phyloP scores from a whole-genome alignment of 2,797 vertebrate genomes.

The Hylomyscus alleni region DNA sequence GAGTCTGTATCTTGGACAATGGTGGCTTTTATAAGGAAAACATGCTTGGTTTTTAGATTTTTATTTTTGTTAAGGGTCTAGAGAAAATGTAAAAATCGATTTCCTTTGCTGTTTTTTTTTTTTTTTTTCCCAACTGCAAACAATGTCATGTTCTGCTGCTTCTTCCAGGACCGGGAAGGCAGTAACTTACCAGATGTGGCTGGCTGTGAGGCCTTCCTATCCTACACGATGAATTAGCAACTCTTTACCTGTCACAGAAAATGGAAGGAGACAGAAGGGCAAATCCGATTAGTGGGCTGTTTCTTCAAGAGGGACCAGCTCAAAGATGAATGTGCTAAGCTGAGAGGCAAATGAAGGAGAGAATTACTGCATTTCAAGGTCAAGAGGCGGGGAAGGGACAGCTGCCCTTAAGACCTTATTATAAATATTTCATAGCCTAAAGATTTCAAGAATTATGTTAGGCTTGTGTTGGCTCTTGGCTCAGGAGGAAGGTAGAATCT shows the following conservation, averaged over 20 bases:
- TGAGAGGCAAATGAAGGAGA: neutral
- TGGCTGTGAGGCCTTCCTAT: slow-evolving; percentile 76
- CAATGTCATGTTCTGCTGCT: slow-evolving; percentile 33
- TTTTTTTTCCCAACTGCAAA: slow-evolving; percentile 71
- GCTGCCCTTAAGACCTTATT: neutral
- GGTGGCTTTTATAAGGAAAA: slow-evolving; percentile 74
- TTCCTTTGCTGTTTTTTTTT: slow-evolving; percentile 69
- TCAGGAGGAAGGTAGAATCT: neutral
- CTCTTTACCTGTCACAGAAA: slow-evolving; percentile 72
- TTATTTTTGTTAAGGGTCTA: slow-evolving; percentile 60
- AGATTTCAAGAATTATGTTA: slow-evolving; percentile 40
- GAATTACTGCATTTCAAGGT: slow-evolving; percentile 29
- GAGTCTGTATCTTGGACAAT: slow-evolving; percentile 71
- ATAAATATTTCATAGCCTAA: slow-evolving; percentile 5
- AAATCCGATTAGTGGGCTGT: slow-evolving; percentile 66
- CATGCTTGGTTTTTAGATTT: slow-evolving; percentile 63
- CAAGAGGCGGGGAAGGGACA: neutral
- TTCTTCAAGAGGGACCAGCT: slow-evolving; percentile 21
- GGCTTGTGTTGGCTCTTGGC: neutral
- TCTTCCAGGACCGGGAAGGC: slow-evolving; percentile 58
- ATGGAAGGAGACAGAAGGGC: slow-evolving; percentile 59
- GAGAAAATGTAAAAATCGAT: slow-evolving; percentile 72
- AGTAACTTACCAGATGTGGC: slow-evolving; percentile 77
- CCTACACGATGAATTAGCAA: slow-evolving; percentile 78
- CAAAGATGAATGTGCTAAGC: slow-evolving; percentile 60